phyloP scores from a whole-genome alignment of 2,113 vertebrate species.

The Sitta europaea region DNA sequence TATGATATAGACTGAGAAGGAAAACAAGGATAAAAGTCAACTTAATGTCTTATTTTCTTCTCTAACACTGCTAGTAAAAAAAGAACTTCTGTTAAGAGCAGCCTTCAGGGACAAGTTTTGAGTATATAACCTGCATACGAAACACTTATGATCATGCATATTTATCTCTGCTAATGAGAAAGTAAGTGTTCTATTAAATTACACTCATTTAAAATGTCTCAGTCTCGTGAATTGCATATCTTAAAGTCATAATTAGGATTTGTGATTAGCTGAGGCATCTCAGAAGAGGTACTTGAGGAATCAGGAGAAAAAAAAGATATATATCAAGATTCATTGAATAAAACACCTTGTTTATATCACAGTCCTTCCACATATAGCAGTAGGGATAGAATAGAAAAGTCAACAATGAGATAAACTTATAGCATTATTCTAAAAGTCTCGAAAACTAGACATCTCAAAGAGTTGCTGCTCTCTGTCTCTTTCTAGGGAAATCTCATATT shows the following conservation, averaged over 20 bases:
- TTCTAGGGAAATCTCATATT: background rate
- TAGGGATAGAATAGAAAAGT: background rate
- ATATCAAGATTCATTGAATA: background rate
- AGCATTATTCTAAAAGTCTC: background rate
- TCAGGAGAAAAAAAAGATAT: constrained; percentile 10
- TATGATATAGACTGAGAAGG: background rate
- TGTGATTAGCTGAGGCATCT: constrained; percentile 29
- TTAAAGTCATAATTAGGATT: constrained; percentile 20
- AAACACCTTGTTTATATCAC: background rate
- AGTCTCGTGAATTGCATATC: background rate
- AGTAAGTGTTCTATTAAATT: constrained; percentile 15
- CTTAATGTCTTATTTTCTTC: background rate
- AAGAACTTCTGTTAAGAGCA: background rate
- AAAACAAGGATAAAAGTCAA: background rate
- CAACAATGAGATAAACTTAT: background rate
- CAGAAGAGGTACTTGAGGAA: background rate
- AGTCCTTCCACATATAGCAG: background rate
- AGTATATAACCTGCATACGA: background rate
- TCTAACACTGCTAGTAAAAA: background rate
- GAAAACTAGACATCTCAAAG: background rate
- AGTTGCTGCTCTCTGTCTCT: background rate
- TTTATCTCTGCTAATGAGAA: constrained; percentile 8
- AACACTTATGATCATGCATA: background rate
- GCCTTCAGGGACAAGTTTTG: background rate
- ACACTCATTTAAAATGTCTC: constrained; percentile 1